Base-by-base conservation (phyloP, 2,888 invertebrate species). In the Brachyptera putata region DNA sequence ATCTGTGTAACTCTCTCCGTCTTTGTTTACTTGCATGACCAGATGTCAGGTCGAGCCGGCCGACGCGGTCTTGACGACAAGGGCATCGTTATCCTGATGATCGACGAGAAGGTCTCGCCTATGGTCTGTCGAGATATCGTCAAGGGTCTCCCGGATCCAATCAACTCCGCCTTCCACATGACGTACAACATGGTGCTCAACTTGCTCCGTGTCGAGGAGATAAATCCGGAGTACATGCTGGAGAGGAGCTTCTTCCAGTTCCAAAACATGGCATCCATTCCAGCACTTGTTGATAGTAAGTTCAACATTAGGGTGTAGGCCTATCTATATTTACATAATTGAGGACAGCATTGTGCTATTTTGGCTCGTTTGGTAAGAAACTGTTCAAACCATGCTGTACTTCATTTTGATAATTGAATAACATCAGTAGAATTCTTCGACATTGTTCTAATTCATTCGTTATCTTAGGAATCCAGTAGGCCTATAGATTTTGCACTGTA, bases 101-200 rank as follows among this genome's bases (percentile, higher is more conserved):
- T 99, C 16, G 98, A 99, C 74, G 95, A 98, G 76, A 93, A 95
- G 76, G 65, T 61, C 57, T 90, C 90, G 22, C 87, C 88, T 0
- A 76, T 83, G 0, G 80, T 85, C 2, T 89, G 89, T 0, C 85
- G 87, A 64, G 84, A 82, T 57, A 89, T 91, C 69, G 84, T 91
- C 3, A 86, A 95, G 78, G 98, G 99, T 21, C 85, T 86, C 69
- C 89, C 99, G 0, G 99, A 99, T 77, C 91, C 96, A 0, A 89
- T 99, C 63, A 99, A 99, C 76, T 97, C 97, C 0, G 98, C 99
- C 0, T 99, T 99, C 77, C 98, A 99, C 76, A 81, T 99, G 62
- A 98, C 98, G 0, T 99, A 99, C 75, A 99, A 99, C 74, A 99
- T 99, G 99, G 97, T 99, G 2, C 76, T 96, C 60, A 89, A 99